Evolutionary conservation across 2,888 invertebrate species (phyloP).

Genomic region (Poecilobothrus nobilitatus): DNA sequence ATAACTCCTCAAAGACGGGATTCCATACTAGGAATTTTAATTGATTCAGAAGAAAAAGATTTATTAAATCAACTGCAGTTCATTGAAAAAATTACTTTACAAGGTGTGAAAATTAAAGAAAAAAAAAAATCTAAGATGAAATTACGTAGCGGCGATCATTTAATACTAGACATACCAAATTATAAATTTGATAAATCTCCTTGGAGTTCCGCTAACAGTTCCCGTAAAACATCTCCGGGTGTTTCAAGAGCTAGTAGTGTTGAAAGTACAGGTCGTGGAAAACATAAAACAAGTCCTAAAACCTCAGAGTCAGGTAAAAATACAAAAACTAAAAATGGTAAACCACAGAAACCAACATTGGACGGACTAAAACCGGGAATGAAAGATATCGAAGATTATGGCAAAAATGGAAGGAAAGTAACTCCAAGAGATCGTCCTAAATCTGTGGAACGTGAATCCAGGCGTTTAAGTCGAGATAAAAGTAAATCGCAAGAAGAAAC

Average conservation of each 20-base stretch:
- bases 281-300: constrained; percentile 29
- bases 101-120: constrained; percentile 44
- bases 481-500: constrained; percentile 66
- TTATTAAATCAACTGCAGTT: constrained; percentile 48
- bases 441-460: constrained; percentile 54
- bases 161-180: constrained; percentile 42
- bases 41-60: constrained; percentile 52
- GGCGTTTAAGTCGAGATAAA: constrained; percentile 47
- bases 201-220: constrained; percentile 43
- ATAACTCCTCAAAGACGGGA: constrained; percentile 36
- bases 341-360: constrained; percentile 49
- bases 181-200: constrained; percentile 43
- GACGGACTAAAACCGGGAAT: constrained; percentile 32
- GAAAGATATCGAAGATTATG: constrained; percentile 25
- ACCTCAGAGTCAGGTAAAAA: constrained; percentile 33
- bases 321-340: constrained; percentile 31
- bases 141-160: constrained; percentile 41
- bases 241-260: constrained; percentile 43
- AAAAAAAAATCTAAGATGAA: constrained; percentile 43
- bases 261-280: constrained; percentile 40
- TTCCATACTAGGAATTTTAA: constrained; percentile 43
- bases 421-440: constrained; percentile 59
- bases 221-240: constrained; percentile 42
- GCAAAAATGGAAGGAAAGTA: constrained; percentile 42
- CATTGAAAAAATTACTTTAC: constrained; percentile 42